Conservation (phyloP, 2,888 invertebrate species). For the Copidosoma aretas region DNA sequence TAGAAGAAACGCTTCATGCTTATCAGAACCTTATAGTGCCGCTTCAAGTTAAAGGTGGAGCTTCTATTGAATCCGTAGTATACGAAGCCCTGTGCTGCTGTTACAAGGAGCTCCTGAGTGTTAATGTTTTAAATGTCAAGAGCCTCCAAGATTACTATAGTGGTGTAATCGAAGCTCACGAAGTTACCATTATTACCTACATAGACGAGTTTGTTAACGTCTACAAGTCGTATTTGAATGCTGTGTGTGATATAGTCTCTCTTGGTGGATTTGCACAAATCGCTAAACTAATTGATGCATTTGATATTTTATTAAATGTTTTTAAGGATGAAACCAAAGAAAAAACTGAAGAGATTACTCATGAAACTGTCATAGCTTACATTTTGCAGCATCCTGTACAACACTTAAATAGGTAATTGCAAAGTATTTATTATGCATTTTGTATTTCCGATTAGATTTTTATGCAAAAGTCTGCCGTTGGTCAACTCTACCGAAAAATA, state of each 20-base stretch:
- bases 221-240: slow-evolving; percentile 75
- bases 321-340: slow-evolving; percentile 68
- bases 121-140: slow-evolving; percentile 72
- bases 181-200: slow-evolving; percentile 74
- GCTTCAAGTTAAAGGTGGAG: slow-evolving; percentile 70
- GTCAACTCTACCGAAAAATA: too few relatives aligned
- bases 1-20: slow-evolving; percentile 73
- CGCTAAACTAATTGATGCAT: slow-evolving; percentile 70
- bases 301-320: slow-evolving; percentile 66
- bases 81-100: slow-evolving; percentile 73
- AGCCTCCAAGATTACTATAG: slow-evolving; percentile 75
- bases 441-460: too few relatives aligned
- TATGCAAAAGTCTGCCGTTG: too few relatives aligned
- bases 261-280: slow-evolving; percentile 75
- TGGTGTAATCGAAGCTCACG: slow-evolving; percentile 69
- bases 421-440: slow-evolving; percentile 5
- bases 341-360: slow-evolving; percentile 65
- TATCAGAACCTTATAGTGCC: slow-evolving; percentile 71
- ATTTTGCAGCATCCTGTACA: slow-evolving; percentile 71
- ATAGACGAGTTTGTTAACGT: slow-evolving; percentile 75
- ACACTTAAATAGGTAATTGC: slow-evolving; percentile 63
- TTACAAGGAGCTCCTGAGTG: slow-evolving; percentile 74
- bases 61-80: slow-evolving; percentile 66
- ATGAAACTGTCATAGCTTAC: slow-evolving; percentile 68
- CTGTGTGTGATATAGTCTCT: slow-evolving; percentile 76